Base-by-base conservation (phyloP, 2,888 invertebrate genomes). In the Tipula unca region DNA sequence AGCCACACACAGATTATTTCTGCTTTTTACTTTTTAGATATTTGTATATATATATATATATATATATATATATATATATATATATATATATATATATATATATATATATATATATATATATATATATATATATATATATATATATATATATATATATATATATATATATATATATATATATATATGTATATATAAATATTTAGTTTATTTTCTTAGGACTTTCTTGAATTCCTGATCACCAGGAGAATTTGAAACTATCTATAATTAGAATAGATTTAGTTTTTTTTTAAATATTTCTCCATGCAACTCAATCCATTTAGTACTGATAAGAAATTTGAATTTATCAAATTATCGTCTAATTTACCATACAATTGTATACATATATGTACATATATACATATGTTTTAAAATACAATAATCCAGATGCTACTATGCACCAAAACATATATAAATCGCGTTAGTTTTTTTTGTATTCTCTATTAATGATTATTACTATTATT, bases 401-500 rank as follows among this genome's bases (percentile, higher is more conserved):
- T n/a, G 25, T 8, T 54, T 25, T 54, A 54, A 20, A 54, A 54
- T 20, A 69, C 20, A 69, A 69, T 69, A 69, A n/a, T 69, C 69
- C 69, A 69, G 69, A 69, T 69, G 69, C 69, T 69, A 69, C 69
- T 69, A 69, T 69, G 69, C 69, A 69, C 69, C 69, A 69, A 69
- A 69, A 69, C 69, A 69, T 69, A 69, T 10, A 25, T 69, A 69
- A 69, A 48, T 48, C 48, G 48, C 48, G 48, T 48, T 48, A 48
- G 48, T 48, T 17, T 48, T 48, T 17, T n/a, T 69, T 69, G 6
- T 69, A 25, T 17, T 69, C 69, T 69, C 69, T 69, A 69, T 69
- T 69, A 25, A 69, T 25, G 69, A 69, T 69, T 69, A 69, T 69
- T 69, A n/a, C 17, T 48, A 8, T 69, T 69, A 69, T 69, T 69